Evolutionary conservation across 2,888 invertebrate genomes (phyloP).

Genomic region (Pediacus dermestoides): DNA sequence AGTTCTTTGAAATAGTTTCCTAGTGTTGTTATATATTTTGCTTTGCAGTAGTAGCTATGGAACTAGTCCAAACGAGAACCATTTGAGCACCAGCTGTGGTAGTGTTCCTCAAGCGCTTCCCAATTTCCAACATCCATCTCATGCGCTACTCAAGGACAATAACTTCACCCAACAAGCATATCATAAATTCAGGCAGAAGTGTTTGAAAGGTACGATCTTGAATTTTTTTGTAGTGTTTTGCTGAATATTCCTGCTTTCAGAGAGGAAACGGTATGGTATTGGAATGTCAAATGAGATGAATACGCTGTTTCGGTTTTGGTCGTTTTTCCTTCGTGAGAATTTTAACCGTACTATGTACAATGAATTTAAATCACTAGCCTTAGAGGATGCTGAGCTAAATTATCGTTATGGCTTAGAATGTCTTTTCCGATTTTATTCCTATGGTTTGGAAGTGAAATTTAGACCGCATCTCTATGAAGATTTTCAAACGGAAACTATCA

Average conservation of each 20-base stretch:
- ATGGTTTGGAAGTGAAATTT: slow-evolving; percentile 95
- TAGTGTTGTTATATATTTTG: slow-evolving; percentile 8
- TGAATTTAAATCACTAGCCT: slow-evolving; percentile 88
- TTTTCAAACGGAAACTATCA: slow-evolving; percentile 89
- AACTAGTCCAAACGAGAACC: slow-evolving; percentile 66
- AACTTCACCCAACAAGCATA: slow-evolving; percentile 98
- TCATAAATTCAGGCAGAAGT: slow-evolving; percentile 91
- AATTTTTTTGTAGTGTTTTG: slow-evolving; percentile 14
- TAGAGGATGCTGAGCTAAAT: slow-evolving; percentile 87
- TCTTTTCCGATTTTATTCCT: slow-evolving; percentile 94
- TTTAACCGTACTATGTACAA: slow-evolving; percentile 98
- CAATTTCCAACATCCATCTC: slow-evolving; percentile 93
- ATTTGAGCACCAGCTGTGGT: slow-evolving; percentile 70
- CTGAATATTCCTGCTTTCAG: too few species aligned
- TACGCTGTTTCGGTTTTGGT: slow-evolving; percentile 99
- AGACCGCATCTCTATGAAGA: slow-evolving; percentile 92
- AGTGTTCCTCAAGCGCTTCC: slow-evolving; percentile 79
- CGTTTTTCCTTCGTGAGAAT: slow-evolving; percentile 96
- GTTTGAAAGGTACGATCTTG: slow-evolving; percentile 71
- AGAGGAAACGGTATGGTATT: slow-evolving; percentile 87
- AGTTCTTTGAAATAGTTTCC: slow-evolving; percentile 29
- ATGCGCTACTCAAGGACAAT: slow-evolving; percentile 89
- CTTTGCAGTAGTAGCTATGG: slow-evolving; percentile 68
- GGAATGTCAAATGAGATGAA: slow-evolving; percentile 99
- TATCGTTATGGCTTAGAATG: slow-evolving; percentile 86